Conservation (phyloP, 2,797 vertebrate genomes). For the Paedocypris micromegethes region DNA sequence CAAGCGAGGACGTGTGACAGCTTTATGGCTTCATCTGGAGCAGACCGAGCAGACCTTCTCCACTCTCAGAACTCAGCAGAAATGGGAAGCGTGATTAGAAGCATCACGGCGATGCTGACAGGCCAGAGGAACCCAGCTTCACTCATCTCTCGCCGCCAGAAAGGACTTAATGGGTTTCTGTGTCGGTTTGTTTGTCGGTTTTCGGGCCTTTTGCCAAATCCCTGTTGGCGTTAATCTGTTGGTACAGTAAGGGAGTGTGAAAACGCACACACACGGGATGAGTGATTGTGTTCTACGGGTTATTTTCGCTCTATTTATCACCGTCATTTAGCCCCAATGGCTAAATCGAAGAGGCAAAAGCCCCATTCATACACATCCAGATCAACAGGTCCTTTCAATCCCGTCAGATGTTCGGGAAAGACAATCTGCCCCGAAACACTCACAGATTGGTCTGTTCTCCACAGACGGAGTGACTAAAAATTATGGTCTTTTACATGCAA, state of each 20-base stretch:
- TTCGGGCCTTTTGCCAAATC: conserved; percentile 24
- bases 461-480: no score
- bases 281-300: conserved; percentile 5
- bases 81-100: conserved; percentile 23
- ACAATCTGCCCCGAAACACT: background rate
- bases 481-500: no score
- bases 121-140: conserved; percentile 34
- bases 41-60: background rate
- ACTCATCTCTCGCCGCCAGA: conserved; percentile 23
- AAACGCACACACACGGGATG: background rate
- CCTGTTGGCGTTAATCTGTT: conserved; percentile 13
- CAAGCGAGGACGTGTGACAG: background rate
- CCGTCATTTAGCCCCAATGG: conserved; percentile 36
- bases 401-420: conserved; percentile 23
- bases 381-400: conserved; percentile 20
- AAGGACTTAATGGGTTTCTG: conserved; percentile 36
- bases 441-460: background rate
- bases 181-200: conserved; percentile 19
- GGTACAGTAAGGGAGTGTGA: conserved; percentile 4
- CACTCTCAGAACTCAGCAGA: background rate
- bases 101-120: conserved; percentile 13
- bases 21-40: background rate
- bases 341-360: conserved; percentile 2
- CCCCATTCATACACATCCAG: background rate
- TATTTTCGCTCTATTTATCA: conserved; percentile 37